Base-by-base conservation (phyloP, 1,140 invertebrate species). In the Vollenhovia emeryi region DNA sequence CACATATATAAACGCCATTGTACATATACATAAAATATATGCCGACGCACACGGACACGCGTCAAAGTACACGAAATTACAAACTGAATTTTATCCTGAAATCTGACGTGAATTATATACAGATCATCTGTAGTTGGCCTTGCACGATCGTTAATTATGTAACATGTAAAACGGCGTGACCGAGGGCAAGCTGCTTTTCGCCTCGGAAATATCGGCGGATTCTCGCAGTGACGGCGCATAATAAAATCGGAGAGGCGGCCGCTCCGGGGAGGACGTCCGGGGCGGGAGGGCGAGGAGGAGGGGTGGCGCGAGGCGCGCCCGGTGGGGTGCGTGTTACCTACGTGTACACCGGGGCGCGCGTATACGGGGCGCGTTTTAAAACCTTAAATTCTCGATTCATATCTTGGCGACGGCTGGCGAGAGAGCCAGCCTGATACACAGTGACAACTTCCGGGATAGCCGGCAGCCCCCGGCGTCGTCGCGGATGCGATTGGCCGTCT, bases 361-460 rank as follows among this genome's bases (percentile, higher is more conserved):
- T 45, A 45, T 45, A 45, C 43, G 43, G 33, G 48, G n/a, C 48
- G 84, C 89, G 83, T 90, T 91, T 91, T 91, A 92, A 92, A 91
- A 84, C 90, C 73, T 92, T 91, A 93, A 92, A 93, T 93, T 92
- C 88, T 55, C 89, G 88, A 92, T 91, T 93, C 91, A 89, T 91
- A 93, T 90, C 87, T 84, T 27, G 74, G 76, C 69, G 52, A 71
- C 71, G 82, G 82, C 57, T 66, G 79, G 76, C 86, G n/a, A 82
- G 79, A 82, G 79, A 86, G 78, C 73, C 84, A 84, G 82, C 52
- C 82, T 64, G 78, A 82, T 71, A 84, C 85, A 85, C 89, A 90
- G 84, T 91, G 92, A 92, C 92, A 92, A 89, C 89, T 85, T 87
- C 86, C 86, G 86, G 75, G 57, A 86, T 84, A 86, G 86, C 69